Evolutionary conservation across 2,888 invertebrate species (phyloP).

Genomic region (Diarsia rubi): DNA sequence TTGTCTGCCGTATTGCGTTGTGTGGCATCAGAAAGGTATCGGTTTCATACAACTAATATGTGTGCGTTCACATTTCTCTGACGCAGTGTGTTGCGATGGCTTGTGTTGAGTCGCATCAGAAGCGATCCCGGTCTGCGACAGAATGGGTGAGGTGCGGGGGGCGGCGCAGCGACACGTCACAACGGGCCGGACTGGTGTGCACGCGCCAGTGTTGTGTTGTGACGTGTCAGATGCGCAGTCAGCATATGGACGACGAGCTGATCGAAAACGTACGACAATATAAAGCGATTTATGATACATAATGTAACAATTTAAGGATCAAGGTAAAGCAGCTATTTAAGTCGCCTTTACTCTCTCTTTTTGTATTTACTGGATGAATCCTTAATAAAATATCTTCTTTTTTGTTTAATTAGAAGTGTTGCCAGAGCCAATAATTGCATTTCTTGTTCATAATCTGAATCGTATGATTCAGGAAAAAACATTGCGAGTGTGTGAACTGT

Average conservation of each 20-base stretch:
- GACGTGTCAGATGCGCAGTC: too few species aligned
- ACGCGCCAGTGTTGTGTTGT: constrained; percentile 7
- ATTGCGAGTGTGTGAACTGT: too few species aligned
- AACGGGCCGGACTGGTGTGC: not conserved
- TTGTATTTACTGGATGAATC: too few species aligned
- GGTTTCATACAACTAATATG: constrained; percentile 9
- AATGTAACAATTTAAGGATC: not conserved
- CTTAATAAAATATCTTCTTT: too few species aligned
- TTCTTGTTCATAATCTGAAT: too few species aligned
- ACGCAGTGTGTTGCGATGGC: not conserved
- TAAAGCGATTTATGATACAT: not conserved
- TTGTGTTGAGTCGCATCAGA: not conserved
- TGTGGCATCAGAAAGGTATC: constrained; percentile 9
- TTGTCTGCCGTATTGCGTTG: constrained; percentile 2
- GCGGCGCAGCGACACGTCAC: not conserved
- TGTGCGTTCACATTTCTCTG: not conserved
- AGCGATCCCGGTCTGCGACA: constrained; percentile 7
- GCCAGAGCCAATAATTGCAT: too few species aligned
- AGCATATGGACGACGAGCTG: not conserved
- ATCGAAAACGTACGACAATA: not conserved
- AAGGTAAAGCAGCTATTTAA: not conserved
- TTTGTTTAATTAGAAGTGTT: too few species aligned
- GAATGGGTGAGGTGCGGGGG: constrained; percentile 3
- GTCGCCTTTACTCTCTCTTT: too few species aligned
- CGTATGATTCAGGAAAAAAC: too few species aligned